Evolutionary conservation across 2,888 invertebrate genomes (phyloP), one percentile per base, ranked within the genome.

Genomic region (Aspidapion aeneum): DNA sequence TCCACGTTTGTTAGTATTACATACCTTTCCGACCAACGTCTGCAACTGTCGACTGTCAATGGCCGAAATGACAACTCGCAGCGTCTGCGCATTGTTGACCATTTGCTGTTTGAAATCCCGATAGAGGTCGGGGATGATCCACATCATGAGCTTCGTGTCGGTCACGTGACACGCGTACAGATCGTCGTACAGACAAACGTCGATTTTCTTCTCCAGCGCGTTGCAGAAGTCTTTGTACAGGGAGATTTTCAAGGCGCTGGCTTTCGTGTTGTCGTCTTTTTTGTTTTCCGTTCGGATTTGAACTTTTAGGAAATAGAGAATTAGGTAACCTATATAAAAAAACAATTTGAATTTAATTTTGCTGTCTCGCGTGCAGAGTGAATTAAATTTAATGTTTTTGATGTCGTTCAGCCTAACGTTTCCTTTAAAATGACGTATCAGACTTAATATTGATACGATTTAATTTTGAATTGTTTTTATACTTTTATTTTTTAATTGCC

Each of bases 121-220:
- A 80, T 94, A 98, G 66, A 97, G 86, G 78, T 96, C 96, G 58
- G 97, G 96, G 77, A 98, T 87, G 72, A 98, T 84, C 88, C 93
- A 97, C 75, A 94, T 90, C 79, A 97, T 88, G 78, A 97, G 85
- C 75, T 90, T 86, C 58, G 93, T 88, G 82, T 96, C 96, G 77
- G 90, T 91, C 78, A 94, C 90, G 79, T 96, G 95, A 77, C 96
- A 93, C 67, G 90, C 84, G 84, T 89, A 90, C 71, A 97, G 85
- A 82, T 98, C 97, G 67, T 89, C 86, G 59, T 90, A 86, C 74
- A 96, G 83, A 80, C 88, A 87, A 63, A 84, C 85, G 57, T 87
- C 88, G 68, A 91, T 78, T 79, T 92, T 91, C 73, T 90, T 85
- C 71, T 93, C 93, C 52, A 78, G 74, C 71, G 87, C 86, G 77